phyloP scores from a whole-genome alignment of 1,140 invertebrate genomes.

The Yoshiicerus persimilis region DNA sequence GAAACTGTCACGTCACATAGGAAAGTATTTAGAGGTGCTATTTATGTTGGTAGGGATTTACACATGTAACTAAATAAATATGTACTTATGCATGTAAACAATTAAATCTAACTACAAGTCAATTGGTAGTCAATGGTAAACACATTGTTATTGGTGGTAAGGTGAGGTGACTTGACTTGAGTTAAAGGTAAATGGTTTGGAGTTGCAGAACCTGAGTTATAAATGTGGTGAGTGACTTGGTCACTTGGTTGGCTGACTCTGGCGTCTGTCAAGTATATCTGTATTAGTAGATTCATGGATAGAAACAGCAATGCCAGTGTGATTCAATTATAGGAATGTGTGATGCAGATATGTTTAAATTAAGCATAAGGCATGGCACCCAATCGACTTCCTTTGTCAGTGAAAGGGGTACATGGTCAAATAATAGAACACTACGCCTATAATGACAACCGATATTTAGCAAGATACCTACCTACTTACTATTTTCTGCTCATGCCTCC shows the following conservation, averaged over 20 bases:
- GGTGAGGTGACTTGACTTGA: neutral
- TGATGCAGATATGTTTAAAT: neutral
- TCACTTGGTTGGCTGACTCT: neutral
- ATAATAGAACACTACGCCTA: constrained; percentile 34
- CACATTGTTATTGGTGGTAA: neutral
- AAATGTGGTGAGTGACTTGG: neutral
- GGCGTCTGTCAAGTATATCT: neutral
- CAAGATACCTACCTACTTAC: neutral
- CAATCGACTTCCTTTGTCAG: constrained; percentile 37
- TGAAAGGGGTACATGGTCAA: constrained; percentile 44
- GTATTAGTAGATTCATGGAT: neutral
- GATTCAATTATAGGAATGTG: neutral
- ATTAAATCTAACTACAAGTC: neutral
- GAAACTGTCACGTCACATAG: neutral
- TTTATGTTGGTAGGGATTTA: neutral
- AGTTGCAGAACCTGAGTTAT: neutral
- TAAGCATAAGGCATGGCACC: constrained; percentile 24
- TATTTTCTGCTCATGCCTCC: neutral
- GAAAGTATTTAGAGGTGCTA: neutral
- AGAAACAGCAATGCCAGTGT: neutral
- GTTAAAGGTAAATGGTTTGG: neutral
- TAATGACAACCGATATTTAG: constrained; percentile 22
- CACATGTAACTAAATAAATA: neutral
- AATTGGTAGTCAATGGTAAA: neutral
- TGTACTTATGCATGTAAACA: neutral